phyloP scores from a whole-genome alignment of 2,888 invertebrate genomes.

The Iselma pallidipennis region DNA sequence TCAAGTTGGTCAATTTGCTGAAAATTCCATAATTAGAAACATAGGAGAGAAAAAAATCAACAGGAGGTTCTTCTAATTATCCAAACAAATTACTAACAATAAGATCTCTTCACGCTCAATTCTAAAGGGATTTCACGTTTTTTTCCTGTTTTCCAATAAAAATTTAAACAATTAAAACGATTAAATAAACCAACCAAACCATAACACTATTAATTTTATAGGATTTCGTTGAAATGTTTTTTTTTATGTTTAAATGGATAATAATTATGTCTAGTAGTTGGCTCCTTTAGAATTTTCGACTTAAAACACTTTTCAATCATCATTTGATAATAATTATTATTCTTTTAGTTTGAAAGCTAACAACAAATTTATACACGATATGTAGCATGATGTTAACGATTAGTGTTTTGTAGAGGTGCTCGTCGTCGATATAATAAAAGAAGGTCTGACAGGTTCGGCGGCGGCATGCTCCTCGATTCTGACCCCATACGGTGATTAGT shows the following conservation, averaged over 20 bases:
- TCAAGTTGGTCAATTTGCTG: too few species aligned
- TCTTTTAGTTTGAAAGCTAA: background rate
- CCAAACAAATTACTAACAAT: background rate
- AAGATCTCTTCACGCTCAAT: background rate
- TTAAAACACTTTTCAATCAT: background rate
- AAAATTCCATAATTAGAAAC: too few species aligned
- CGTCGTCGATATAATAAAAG: constrained; percentile 9
- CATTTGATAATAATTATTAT: background rate
- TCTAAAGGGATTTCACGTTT: too few species aligned
- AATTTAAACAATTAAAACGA: background rate
- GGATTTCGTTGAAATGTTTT: background rate
- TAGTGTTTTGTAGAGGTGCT: too few species aligned
- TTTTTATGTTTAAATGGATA: too few species aligned
- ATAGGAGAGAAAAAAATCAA: background rate
- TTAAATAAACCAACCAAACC: background rate
- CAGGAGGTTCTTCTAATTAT: background rate
- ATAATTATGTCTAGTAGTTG: background rate
- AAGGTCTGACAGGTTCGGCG: constrained; percentile 26
- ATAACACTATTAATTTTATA: background rate
- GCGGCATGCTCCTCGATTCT: constrained; percentile 14
- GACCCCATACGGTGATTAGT: constrained; percentile 30
- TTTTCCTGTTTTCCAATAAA: too few species aligned
- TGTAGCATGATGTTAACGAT: constrained; percentile 7
- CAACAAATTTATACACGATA: constrained; percentile 2
- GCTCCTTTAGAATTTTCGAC: background rate